Evolutionary conservation across 2,113 vertebrate species (phyloP), one percentile per base, ranked within the genome.

Genomic region (Tympanuchus pallidicinctus): DNA sequence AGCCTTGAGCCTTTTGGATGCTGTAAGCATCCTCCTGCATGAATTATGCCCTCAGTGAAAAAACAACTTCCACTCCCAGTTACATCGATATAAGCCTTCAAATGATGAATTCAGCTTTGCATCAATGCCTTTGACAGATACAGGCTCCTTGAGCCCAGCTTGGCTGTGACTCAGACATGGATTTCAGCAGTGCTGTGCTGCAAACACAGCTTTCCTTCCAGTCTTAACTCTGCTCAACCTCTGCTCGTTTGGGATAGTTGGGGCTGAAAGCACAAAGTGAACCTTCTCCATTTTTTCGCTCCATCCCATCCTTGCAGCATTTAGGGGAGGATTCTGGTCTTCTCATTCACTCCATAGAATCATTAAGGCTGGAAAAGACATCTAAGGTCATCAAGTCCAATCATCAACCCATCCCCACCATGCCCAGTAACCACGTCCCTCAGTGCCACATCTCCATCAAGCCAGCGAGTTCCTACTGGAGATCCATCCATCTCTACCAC

Each of bases 31-130:
- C 85, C 59, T 88, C 20, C 67, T 82, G 88, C 64, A 72, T 74
- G 79, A 94, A 70, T 89, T 91, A 92, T 73, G 63, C 32, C 50
- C 72, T 70, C 90, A 82, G 74, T 94, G 84, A 82, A 91, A 94
- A 94, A 70, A 0, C 40, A 59, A 88, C 89, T 91, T 94, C 85
- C 63, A 50, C 82, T 92, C 90, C 85, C 82, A 70, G 67, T 82
- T 76, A 80, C 89, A 89, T 89, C 82, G 88, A 45, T 95, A 76
- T 48, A 66, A 79, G 50, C 42, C 87, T 91, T 94, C 78, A 92
- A 66, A 80, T 0, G 12, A 88, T 82, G 75, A 89, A 88, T 67
- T 82, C 64, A 5, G 67, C 78, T 94, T 94, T 88, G 54, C 71
- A 45, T 48, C 87, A 24, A 52, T 27, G 82, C 54, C 24, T 94